A percentile compares a stretch with the other conserved stretches of the same genome.
Evolutionary conservation across 1,140 invertebrate genomes (phyloP).

Genomic region (Leptopilina boulardi): DNA sequence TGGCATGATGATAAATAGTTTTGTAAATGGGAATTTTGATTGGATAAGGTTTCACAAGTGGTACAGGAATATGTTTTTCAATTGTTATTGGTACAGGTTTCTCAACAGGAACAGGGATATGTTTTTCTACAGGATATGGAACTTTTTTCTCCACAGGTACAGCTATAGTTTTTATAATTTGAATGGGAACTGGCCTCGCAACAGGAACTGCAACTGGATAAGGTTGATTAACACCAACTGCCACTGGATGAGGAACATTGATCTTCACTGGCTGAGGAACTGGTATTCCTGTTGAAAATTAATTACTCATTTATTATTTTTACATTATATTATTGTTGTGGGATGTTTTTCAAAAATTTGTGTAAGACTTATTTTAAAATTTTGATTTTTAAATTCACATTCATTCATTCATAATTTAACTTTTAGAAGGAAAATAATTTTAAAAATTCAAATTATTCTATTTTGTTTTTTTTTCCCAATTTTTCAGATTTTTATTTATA

Average conservation of each 20-base stretch:
- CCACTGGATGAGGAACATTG: conserved; percentile 83
- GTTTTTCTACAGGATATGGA: conserved; percentile 80
- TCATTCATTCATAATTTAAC: too few relatives aligned
- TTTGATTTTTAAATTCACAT: too few relatives aligned
- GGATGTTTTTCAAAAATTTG: neutral
- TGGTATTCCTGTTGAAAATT: conserved; percentile 74
- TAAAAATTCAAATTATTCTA: too few relatives aligned
- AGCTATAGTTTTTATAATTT: conserved; percentile 75
- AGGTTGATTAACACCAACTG: conserved; percentile 79
- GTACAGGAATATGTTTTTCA: conserved; percentile 84
- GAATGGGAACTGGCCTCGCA: conserved; percentile 69
- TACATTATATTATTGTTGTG: neutral
- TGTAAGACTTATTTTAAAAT: too few relatives aligned
- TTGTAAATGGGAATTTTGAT: conserved; percentile 87
- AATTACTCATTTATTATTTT: neutral
- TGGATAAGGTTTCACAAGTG: conserved; percentile 84
- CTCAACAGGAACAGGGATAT: conserved; percentile 80
- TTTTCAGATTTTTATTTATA: neutral
- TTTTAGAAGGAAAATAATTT: too few relatives aligned
- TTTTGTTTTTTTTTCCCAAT: neutral
- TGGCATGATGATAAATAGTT: conserved; percentile 82
- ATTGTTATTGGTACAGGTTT: conserved; percentile 82
- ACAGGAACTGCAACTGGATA: conserved; percentile 76
- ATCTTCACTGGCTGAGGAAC: conserved; percentile 83
- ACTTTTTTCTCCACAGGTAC: conserved; percentile 81